phyloP scores from a whole-genome alignment of 1,140 invertebrate species.

The Helicoverpa armigera region DNA sequence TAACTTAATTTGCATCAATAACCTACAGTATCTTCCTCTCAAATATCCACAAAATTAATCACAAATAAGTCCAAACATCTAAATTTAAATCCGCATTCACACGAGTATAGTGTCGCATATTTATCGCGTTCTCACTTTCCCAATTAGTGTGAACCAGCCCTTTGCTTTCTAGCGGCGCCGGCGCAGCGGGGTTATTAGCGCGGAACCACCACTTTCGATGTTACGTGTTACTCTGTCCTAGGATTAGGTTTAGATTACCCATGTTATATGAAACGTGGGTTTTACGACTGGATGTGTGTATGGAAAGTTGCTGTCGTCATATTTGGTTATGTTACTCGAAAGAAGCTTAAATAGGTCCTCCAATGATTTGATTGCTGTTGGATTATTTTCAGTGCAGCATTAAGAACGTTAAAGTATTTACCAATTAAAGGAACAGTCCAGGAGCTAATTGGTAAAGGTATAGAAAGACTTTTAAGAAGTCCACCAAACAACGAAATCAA shows the following conservation, averaged over 20 bases:
- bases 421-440: no score
- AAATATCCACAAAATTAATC: background rate
- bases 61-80: background rate
- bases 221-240: slow-evolving; percentile 26
- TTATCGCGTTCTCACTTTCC: slow-evolving; percentile 44
- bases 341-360: no score
- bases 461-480: no score
- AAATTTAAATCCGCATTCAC: slow-evolving; percentile 26
- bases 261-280: slow-evolving; percentile 8
- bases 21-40: background rate
- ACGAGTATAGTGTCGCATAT: slow-evolving; percentile 32
- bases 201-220: slow-evolving; percentile 47
- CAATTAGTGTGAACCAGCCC: slow-evolving; percentile 36
- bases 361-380: no score
- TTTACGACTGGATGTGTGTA: background rate
- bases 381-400: no score
- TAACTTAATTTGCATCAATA: no score
- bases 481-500: no score
- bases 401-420: no score
- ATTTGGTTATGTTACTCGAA: no score
- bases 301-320: background rate
- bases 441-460: no score
- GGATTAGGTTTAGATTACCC: slow-evolving; percentile 31
- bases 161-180: slow-evolving; percentile 47
- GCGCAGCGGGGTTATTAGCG: slow-evolving; percentile 35